Base-by-base conservation (phyloP, 2,797 vertebrate genomes). In the Poecilia gillii region DNA sequence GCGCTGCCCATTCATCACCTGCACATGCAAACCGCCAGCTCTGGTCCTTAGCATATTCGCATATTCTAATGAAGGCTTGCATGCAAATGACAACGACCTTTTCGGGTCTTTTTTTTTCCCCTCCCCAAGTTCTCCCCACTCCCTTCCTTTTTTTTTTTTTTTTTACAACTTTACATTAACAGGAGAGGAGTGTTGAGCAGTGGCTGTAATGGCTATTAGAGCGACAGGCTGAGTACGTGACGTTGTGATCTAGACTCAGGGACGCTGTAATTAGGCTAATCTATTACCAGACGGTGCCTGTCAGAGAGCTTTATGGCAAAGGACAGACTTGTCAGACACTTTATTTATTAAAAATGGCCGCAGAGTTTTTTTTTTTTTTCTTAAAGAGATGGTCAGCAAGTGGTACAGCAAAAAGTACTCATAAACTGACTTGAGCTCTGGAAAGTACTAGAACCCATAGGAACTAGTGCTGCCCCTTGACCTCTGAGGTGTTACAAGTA, bases 31-130 rank as follows among this genome's bases (percentile, higher is more conserved):
- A 97, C 96, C 95, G 95, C 95, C 95, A 83, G 95, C 96, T 96
- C 96, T 86, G 86, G 95, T 98, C 97, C 97, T 98, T 97, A 97
- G 97, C 97, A 98, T 98, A 98, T 97, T 98, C 97, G 96, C 97
- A 98, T 98, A 98, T 98, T 97, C 97, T 99, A 98, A 98, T 97
- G 97, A 98, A 97, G 97, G 96, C 96, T 96, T 96, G 96, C 97
- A 99, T 99, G 97, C 97, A 99, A 99, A 99, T 98, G 95, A 97
- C 96, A 94, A 94, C 96, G 97, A 97, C 97, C 98, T 99, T 98
- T 98, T 96, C 96, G 88, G 92, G 91, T 81, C 90, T 94, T 95
- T 94, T 94, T 97, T 83, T 12, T 57, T 14, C 80, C 81, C 79
- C 80, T 81, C 80, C 66, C 76, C 79, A 75, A 28, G 25, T 76